Conservation (phyloP, 2,797 vertebrate species). For the Cyprinodon diabolis region DNA sequence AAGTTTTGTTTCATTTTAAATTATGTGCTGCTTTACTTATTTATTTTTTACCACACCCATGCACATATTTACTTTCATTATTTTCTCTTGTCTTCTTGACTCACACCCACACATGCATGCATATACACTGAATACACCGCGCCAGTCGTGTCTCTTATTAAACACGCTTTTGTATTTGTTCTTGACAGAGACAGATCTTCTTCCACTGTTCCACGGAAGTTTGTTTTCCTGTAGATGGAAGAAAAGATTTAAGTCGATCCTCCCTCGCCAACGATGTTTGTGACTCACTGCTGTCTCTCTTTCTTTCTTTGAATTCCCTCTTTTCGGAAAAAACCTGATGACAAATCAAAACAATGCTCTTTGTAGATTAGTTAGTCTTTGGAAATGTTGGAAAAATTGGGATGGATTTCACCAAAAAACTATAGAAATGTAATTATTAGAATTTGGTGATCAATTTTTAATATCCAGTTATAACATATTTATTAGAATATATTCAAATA, state of each 20-base stretch:
- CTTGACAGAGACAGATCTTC: constrained; percentile 10
- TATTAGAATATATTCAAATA: not conserved
- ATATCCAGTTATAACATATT: not conserved
- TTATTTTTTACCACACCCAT: constrained; percentile 43
- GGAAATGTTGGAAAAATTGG: not conserved
- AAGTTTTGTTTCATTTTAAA: constrained; percentile 13
- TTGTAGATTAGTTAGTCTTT: not conserved
- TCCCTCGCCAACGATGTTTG: constrained; percentile 24
- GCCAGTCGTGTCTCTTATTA: constrained; percentile 37
- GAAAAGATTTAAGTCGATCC: constrained; percentile 23
- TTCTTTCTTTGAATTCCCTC: not conserved
- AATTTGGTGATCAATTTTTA: too few relatives aligned
- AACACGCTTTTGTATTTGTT: constrained; percentile 54
- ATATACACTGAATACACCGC: not conserved
- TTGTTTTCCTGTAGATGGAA: constrained; percentile 42
- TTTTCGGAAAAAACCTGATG: constrained; percentile 1
- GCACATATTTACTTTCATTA: constrained; percentile 58
- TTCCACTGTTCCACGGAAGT: constrained; percentile 35
- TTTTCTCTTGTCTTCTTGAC: constrained; percentile 42
- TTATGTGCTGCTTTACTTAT: constrained; percentile 8
- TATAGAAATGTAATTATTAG: too few relatives aligned
- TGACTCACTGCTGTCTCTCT: constrained; percentile 11
- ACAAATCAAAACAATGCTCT: not conserved
- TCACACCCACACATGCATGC: constrained; percentile 24
- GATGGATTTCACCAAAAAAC: not conserved